Percentiles rank a stretch among this genome's conserved stretches.
Conservation (phyloP, 2,888 invertebrate genomes). For the Aporophyla lueneburgensis region DNA sequence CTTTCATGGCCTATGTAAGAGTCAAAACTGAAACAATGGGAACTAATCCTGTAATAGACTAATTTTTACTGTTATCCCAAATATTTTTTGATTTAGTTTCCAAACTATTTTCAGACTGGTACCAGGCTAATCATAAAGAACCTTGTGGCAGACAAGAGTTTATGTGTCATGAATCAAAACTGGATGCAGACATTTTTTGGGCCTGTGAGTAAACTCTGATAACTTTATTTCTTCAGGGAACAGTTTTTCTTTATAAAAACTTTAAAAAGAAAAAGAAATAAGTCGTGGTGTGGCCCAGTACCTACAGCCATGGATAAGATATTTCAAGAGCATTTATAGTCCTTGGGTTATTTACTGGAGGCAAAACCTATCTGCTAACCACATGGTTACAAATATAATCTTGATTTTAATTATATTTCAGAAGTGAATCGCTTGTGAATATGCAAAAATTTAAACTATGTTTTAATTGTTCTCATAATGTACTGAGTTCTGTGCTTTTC, state of each 20-base stretch:
- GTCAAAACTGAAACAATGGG: not conserved
- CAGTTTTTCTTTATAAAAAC: not conserved
- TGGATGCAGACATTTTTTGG: constrained; percentile 89
- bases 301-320: not conserved
- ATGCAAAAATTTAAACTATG: no score
- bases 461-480: no score
- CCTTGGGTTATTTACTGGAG: no score
- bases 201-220: constrained; percentile 64
- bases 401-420: not conserved
- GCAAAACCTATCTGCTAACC: not conserved
- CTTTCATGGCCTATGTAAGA: no score
- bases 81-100: not conserved
- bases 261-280: not conserved
- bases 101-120: constrained; percentile 79
- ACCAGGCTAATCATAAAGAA: constrained; percentile 82
- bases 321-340: not conserved
- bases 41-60: not conserved
- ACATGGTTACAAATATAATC: not conserved
- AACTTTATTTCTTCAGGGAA: not conserved
- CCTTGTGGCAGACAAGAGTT: constrained; percentile 85
- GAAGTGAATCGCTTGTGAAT: not conserved
- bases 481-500: no score
- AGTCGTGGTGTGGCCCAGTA: not conserved
- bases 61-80: not conserved
- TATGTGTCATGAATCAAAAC: constrained; percentile 86